A percentile compares a stretch with the other conserved stretches of the same genome.
phyloP scores from a whole-genome alignment of 2,797 vertebrate genomes.

The Clangula hyemalis region DNA sequence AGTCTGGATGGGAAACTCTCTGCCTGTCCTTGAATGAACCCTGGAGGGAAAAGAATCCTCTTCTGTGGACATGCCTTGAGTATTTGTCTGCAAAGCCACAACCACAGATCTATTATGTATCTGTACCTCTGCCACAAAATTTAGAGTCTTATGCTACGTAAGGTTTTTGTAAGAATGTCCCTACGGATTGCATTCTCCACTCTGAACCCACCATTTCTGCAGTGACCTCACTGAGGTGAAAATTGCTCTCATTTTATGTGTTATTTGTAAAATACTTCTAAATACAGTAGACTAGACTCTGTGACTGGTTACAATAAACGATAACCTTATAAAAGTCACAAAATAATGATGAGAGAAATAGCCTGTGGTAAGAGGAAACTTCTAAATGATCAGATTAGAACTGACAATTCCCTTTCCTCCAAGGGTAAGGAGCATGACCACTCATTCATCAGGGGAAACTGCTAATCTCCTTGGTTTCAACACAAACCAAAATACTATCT shows the following conservation, averaged over 20 bases:
- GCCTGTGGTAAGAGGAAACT: not conserved
- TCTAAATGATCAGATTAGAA: conserved; percentile 30
- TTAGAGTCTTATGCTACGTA: not conserved
- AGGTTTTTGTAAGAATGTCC: not conserved
- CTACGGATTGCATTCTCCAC: not conserved
- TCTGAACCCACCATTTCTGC: not conserved
- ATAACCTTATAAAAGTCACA: not conserved
- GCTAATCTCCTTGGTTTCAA: conserved; percentile 14
- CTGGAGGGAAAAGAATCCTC: not conserved
- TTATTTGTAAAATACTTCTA: not conserved
- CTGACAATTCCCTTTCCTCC: conserved; percentile 19
- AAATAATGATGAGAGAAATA: not conserved
- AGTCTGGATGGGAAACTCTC: not conserved
- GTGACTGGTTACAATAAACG: not conserved
- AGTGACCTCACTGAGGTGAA: not conserved
- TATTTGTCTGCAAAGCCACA: not conserved
- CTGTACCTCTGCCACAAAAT: not conserved
- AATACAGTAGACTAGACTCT: not conserved
- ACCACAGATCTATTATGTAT: not conserved
- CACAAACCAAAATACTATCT: not conserved
- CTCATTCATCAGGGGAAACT: not conserved
- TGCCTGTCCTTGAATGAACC: not conserved
- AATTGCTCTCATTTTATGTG: not conserved
- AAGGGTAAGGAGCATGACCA: not conserved
- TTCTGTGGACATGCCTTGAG: not conserved